phyloP scores from a whole-genome alignment of 2,113 vertebrate species.

The mouse (Mus musculus) region GRCm39 chr10:118024501-118025000 shows the following conservation, averaged over 20 bases:
- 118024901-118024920: not conserved
- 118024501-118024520: not conserved
- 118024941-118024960: not conserved
- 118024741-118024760: too few relatives aligned
- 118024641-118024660: not conserved
- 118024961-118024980: not conserved
- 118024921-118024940: not conserved
- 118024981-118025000: not conserved
- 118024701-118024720: not conserved
- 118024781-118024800: not conserved
- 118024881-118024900: not conserved
- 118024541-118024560: not conserved
- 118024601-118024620: not conserved
- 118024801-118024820: not conserved
- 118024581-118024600: not conserved
- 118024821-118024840: not conserved
- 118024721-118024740: not conserved
- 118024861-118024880: not conserved
- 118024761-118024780: not conserved
- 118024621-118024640: not conserved
- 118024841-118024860: not conserved
- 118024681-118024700: not conserved
- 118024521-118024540: not conserved
- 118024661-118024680: not conserved
- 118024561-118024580: conserved; percentile 1